These are phyloP conservation scores for Aurelia aurita complex sp. Pacific DNA, from an alignment of 30 jellyfish, hydroid and myxozoan genomes.

Conservation along the genomic window DNA sequence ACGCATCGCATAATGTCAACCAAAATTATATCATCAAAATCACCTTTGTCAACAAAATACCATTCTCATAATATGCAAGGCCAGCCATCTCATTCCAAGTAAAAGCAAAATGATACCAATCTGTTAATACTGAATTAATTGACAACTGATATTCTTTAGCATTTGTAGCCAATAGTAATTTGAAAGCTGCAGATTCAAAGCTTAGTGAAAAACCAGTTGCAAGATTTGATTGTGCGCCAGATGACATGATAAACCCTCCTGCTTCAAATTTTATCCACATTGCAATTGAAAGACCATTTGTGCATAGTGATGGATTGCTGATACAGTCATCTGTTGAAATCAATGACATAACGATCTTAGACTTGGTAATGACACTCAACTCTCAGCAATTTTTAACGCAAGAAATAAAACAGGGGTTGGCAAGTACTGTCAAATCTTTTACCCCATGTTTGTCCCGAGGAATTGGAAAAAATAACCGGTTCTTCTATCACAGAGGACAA, in stretches of 20 bases:
- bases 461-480: too few species aligned
- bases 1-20: background rate
- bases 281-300: constrained; percentile 52
- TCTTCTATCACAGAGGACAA: too few species aligned
- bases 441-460: too few species aligned
- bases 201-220: constrained; percentile 70
- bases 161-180: constrained; percentile 44
- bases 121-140: constrained; percentile 25
- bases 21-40: background rate
- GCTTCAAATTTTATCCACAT: constrained; percentile 74
- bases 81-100: constrained; percentile 69
- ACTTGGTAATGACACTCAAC: too few species aligned
- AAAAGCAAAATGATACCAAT: constrained; percentile 57
- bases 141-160: constrained; percentile 38
- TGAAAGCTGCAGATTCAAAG: constrained; percentile 33
- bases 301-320: constrained; percentile 74
- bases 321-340: constrained; percentile 57
- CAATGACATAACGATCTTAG: too few species aligned
- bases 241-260: constrained; percentile 69
- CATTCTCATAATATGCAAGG: constrained; percentile 63
- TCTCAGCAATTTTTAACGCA: too few species aligned
- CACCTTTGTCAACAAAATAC: constrained; percentile 47
- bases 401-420: too few species aligned
- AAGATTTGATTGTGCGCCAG: constrained; percentile 75
- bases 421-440: too few species aligned